Base-by-base conservation (phyloP, 2,113 vertebrate genomes). In the Corythornis vintsioides region DNA sequence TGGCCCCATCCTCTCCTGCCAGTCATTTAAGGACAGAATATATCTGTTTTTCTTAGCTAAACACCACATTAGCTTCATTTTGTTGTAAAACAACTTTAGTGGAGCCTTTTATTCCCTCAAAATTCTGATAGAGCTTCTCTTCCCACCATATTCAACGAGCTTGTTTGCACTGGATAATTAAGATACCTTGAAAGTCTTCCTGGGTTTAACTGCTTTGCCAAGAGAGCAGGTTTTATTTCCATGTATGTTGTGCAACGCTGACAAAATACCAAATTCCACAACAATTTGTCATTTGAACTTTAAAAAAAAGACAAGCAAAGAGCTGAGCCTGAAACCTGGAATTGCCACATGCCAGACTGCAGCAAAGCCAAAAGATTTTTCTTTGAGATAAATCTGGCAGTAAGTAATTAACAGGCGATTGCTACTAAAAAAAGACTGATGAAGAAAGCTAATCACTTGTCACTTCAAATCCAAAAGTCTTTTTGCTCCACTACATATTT, bases 391-490 rank as follows among this genome's bases (percentile, higher is more conserved):
- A 73, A 81, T 67, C 16, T 88, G 40, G 35, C 19, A 53, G 19
- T 72, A 92, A 90, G 78, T 93, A 94, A 92, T 86, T 96, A 81
- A 86, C 53, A 72, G 55, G 21, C 22, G 75, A 57, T 65, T 88
- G 17, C 77, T 86, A 56, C 65, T 45, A 28, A 57, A 78, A 84
- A 84, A 71, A 43, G 10, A 52, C 40, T 61, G 31, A 26, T 16
- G 28, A 64, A 38, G 31, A 53, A 74, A 91, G 55, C 11, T 92
- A 89, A 81, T 69, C 57, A 24, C 35, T 65, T 6, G 57, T 72
- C 67, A 59, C 40, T 88, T 90, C 35, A 77, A 93, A 94, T 77
- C 82, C 24, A 61, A 78, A 35, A 47, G 29, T 29, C 11, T 75
- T 76, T 81, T 69, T 10, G 11, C 3, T 15, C 22, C 75, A 73